phyloP scores from a whole-genome alignment of 1,140 invertebrate species.

The Caenorhabditis latens region DNA sequence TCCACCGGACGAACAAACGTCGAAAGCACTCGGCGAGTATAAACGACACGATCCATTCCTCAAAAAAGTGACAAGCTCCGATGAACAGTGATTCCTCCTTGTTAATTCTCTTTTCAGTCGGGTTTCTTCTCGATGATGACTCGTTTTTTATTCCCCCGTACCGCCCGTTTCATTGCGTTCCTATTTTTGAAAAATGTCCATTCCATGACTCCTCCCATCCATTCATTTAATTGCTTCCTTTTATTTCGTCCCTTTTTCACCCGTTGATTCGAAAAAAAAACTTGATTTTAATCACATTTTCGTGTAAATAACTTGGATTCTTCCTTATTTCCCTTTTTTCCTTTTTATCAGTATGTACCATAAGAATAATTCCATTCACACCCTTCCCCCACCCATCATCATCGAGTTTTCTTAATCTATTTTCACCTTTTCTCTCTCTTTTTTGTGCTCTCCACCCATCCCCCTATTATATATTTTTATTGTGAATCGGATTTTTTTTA shows the following conservation, averaged over 20 bases:
- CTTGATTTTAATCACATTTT: constrained; percentile 14
- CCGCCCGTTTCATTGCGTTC: neutral
- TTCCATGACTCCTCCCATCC: constrained; percentile 20
- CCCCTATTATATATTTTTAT: neutral
- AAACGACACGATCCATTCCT: constrained; percentile 48
- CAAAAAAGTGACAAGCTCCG: constrained; percentile 45
- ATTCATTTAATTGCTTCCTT: constrained; percentile 10
- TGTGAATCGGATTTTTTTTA: neutral
- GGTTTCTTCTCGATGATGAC: constrained; percentile 13
- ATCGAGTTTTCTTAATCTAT: neutral
- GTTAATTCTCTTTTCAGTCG: constrained; percentile 18
- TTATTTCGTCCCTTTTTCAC: too few relatives aligned
- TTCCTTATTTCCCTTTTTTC: neutral
- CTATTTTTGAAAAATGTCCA: neutral
- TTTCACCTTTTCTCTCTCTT: neutral
- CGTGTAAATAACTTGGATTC: constrained; percentile 20
- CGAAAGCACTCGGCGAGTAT: constrained; percentile 39
- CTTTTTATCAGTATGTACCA: constrained; percentile 47
- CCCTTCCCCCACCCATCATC: neutral
- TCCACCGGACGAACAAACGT: constrained; percentile 46
- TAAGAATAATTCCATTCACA: constrained; percentile 3
- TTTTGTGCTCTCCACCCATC: neutral
- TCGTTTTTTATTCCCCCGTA: neutral
- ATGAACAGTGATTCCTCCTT: constrained; percentile 10
- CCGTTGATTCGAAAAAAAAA: neutral